These are phyloP conservation scores for Pristionchus japonicus DNA, from an alignment of 2,888 invertebrate genomes.

Conservation along the genomic window DNA sequence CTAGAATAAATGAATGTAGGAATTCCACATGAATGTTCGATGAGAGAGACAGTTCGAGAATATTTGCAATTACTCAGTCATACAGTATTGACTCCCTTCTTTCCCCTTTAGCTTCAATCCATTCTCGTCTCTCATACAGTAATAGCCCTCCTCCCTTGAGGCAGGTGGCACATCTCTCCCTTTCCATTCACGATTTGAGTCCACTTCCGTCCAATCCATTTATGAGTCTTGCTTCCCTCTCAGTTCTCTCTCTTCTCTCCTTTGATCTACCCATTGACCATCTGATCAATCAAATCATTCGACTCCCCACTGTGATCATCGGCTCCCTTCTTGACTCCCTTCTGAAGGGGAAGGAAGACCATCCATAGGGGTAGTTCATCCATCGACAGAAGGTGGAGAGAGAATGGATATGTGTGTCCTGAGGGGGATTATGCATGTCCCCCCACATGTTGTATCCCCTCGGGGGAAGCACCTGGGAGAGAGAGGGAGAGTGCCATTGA, in stretches of 20 bases:
- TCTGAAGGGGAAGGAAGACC: too few relatives aligned
- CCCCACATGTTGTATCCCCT: background rate
- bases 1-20: too few relatives aligned
- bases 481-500: background rate
- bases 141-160: background rate
- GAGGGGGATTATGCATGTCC: slow-evolving; percentile 22
- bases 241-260: background rate
- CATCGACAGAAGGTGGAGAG: background rate
- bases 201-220: slow-evolving; percentile 10
- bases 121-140: background rate
- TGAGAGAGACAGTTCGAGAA: too few relatives aligned
- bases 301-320: slow-evolving; percentile 7
- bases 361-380: too few relatives aligned
- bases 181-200: slow-evolving; percentile 3
- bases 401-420: slow-evolving; percentile 6
- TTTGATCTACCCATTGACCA: slow-evolving; percentile 32
- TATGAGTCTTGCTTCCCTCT: background rate
- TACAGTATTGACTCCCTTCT: background rate
- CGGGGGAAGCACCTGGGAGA: background rate
- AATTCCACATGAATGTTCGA: too few relatives aligned
- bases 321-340: background rate
- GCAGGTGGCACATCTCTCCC: background rate
- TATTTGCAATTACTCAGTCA: too few relatives aligned
- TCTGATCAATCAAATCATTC: background rate
- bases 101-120: background rate